Conservation (phyloP, 2,888 invertebrate genomes). For the Rhogogaster chlorosoma region DNA sequence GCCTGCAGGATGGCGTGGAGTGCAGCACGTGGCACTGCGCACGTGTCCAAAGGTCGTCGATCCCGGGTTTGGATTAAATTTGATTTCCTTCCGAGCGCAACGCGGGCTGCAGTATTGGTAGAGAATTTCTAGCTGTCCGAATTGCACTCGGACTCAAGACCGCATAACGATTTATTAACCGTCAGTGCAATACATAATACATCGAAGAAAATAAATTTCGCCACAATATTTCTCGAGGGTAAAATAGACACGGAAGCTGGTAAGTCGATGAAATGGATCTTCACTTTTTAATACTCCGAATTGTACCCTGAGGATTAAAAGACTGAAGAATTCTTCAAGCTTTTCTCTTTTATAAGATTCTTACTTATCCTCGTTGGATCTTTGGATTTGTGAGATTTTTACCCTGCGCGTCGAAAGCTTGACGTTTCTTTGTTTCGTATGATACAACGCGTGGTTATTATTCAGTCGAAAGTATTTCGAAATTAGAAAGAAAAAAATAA, state of each 20-base stretch:
- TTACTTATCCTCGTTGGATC: background rate
- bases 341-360: too few relatives aligned
- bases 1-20: constrained; percentile 45
- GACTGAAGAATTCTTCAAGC: background rate
- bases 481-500: background rate
- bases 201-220: background rate
- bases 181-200: background rate
- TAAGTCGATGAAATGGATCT: background rate
- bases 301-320: background rate
- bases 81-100: constrained; percentile 57
- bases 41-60: constrained; percentile 67
- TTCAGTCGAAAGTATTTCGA: background rate
- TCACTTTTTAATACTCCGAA: background rate
- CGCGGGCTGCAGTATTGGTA: constrained; percentile 8
- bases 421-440: background rate
- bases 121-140: background rate
- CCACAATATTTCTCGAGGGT: background rate
- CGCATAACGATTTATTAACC: too few relatives aligned
- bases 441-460: background rate
- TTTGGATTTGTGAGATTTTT: background rate
- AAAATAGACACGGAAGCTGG: background rate
- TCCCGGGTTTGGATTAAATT: constrained; percentile 65
- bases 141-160: background rate
- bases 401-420: background rate
- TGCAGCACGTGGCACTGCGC: constrained; percentile 65